Evolutionary conservation across 2,113 vertebrate species (phyloP).

Genomic region (Montifringilla adamsi): DNA sequence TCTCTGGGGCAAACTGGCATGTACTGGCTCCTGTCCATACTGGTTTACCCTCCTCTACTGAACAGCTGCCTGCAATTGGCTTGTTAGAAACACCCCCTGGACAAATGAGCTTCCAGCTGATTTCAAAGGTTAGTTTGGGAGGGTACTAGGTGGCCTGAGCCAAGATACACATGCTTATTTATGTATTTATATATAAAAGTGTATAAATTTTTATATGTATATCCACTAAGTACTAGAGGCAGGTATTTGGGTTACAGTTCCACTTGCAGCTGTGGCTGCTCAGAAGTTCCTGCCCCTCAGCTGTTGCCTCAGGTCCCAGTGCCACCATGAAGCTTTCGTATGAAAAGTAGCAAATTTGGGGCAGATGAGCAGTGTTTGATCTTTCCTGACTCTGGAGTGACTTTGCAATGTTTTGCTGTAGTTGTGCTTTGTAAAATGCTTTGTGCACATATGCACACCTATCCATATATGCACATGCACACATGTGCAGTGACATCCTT

Average conservation of each 20-base stretch:
- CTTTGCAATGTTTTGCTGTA: not conserved
- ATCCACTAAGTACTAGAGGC: not conserved
- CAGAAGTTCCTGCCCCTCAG: not conserved
- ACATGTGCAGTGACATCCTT: not conserved
- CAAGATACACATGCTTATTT: not conserved
- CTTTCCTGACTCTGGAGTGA: not conserved
- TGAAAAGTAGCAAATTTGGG: not conserved
- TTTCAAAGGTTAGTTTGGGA: not conserved
- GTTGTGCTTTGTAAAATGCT: not conserved
- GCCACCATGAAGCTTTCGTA: not conserved
- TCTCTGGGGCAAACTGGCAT: not conserved
- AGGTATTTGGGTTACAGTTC: not conserved
- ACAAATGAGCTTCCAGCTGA: not conserved
- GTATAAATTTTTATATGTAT: not conserved
- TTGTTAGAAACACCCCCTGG: not conserved
- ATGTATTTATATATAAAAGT: not conserved
- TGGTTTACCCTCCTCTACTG: not conserved
- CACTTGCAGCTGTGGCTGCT: not conserved
- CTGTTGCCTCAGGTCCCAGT: not conserved
- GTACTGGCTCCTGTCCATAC: not conserved
- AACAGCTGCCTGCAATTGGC: not conserved
- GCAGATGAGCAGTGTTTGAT: not conserved
- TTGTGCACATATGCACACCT: too few relatives aligned
- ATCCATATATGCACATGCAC: not conserved
- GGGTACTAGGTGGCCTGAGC: not conserved